A percentile compares a stretch with the other conserved stretches of the same genome.
These are phyloP conservation scores for Anguilla obscura DNA, from an alignment of 2,797 vertebrate genomes.

Conservation along the genomic window DNA sequence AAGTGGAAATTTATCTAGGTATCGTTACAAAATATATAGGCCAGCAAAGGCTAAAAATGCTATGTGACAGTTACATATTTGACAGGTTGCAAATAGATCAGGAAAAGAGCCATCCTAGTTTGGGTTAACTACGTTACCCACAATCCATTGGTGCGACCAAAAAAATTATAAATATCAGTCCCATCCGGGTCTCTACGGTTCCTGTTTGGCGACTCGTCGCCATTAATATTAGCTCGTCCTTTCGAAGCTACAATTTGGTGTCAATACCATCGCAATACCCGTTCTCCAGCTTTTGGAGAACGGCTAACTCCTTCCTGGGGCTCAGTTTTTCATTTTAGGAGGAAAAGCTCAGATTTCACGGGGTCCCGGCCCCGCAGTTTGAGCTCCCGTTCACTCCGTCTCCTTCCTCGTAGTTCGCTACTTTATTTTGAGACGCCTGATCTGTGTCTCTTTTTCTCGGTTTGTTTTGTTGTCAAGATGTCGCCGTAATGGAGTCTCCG, in stretches of 20 bases:
- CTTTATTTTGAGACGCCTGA: conserved; percentile 69
- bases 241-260: conserved; percentile 42
- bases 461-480: conserved; percentile 80
- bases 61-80: too few species aligned
- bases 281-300: conserved; percentile 66
- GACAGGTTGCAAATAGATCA: neutral
- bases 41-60: too few species aligned
- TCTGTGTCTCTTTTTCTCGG: conserved; percentile 73
- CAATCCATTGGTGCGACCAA: conserved; percentile 20
- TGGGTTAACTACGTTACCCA: conserved; percentile 68
- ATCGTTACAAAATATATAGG: too few species aligned
- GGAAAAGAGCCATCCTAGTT: neutral
- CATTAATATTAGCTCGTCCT: conserved; percentile 70
- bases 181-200: conserved; percentile 81
- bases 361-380: conserved; percentile 71
- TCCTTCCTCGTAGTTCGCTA: conserved; percentile 21
- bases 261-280: conserved; percentile 51
- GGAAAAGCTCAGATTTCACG: conserved; percentile 45
- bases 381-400: conserved; percentile 60
- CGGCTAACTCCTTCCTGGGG: conserved; percentile 58
- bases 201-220: conserved; percentile 91
- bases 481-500: conserved; percentile 95
- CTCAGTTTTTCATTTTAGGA: conserved; percentile 54
- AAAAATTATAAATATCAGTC: conserved; percentile 49
- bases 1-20: too few species aligned